Percentiles rank a stretch among this genome's conserved stretches.
Evolutionary conservation across 2,113 vertebrate genomes (phyloP).

Genomic region (Macaca nemestrina): DNA sequence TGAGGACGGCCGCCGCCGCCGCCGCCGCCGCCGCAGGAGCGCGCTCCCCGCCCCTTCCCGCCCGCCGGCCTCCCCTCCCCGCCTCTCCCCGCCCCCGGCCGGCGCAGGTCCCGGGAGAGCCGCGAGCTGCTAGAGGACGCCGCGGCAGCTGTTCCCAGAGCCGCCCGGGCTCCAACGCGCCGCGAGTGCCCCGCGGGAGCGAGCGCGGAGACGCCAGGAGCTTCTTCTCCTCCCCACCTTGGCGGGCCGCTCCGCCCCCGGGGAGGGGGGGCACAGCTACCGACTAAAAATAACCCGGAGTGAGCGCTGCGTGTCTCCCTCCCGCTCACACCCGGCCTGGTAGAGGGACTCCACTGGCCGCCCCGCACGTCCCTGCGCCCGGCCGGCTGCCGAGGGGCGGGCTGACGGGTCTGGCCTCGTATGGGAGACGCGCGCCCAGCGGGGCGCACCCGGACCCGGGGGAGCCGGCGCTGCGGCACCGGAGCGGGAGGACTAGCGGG

Average conservation of each 20-base stretch:
- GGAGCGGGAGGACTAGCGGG: accelerated
- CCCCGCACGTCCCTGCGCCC: slow-evolving; percentile 29
- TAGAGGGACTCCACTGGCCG: slow-evolving; percentile 18
- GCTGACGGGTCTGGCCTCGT: neutral
- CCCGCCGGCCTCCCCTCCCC: slow-evolving; percentile 54
- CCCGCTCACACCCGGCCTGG: slow-evolving; percentile 79
- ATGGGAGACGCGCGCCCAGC: neutral
- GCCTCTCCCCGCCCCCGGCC: slow-evolving; percentile 22
- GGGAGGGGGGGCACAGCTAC: slow-evolving; percentile 75
- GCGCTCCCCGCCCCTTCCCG: slow-evolving; percentile 74
- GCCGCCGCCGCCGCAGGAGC: slow-evolving; percentile 60
- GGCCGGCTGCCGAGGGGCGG: neutral
- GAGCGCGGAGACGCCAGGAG: slow-evolving; percentile 44
- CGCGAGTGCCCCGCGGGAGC: slow-evolving; percentile 29
- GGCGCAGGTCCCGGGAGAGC: slow-evolving; percentile 44
- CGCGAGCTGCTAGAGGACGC: slow-evolving; percentile 9
- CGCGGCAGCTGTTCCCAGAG: slow-evolving; percentile 55
- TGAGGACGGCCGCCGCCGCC: slow-evolving; percentile 73
- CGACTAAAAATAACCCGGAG: slow-evolving; percentile 88
- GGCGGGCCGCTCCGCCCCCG: slow-evolving; percentile 58
- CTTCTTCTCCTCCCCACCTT: slow-evolving; percentile 9
- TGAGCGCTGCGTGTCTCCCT: slow-evolving; percentile 70
- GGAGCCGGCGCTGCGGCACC: neutral
- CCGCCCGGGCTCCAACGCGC: slow-evolving; percentile 53
- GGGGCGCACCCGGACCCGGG: neutral